These are phyloP conservation scores for Sphyrna mokarran DNA, from an alignment of 2,113 vertebrate species.

Conservation along the genomic window DNA sequence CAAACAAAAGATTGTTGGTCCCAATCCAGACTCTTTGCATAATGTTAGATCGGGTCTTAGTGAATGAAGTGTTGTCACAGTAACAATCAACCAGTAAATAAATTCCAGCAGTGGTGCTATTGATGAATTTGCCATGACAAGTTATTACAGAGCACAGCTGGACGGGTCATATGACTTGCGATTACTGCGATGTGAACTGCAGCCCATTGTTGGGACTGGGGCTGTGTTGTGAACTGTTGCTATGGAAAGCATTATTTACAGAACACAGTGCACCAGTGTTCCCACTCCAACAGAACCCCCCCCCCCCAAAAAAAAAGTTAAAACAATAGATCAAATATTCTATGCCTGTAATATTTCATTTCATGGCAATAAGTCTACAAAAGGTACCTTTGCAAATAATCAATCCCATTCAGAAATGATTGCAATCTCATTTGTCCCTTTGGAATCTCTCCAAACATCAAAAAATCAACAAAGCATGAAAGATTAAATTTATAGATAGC, in stretches of 20 bases:
- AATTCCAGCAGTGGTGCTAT: background rate
- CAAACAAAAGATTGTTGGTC: background rate
- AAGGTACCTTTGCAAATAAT: background rate
- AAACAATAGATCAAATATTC: slow-evolving; percentile 20
- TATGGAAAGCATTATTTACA: slow-evolving; percentile 16
- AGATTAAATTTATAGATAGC: background rate
- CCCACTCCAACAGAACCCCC: slow-evolving; percentile 22
- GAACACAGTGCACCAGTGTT: slow-evolving; percentile 27
- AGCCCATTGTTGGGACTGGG: background rate
- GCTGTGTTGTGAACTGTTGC: slow-evolving; percentile 25
- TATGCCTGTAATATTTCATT: background rate
- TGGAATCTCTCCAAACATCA: background rate
- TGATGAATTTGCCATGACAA: slow-evolving; percentile 29
- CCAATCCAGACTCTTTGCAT: background rate
- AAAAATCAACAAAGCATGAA: background rate
- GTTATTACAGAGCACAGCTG: slow-evolving; percentile 33
- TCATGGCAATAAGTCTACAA: background rate
- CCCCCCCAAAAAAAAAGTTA: background rate
- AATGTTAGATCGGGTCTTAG: background rate
- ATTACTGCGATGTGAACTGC: slow-evolving; percentile 13
- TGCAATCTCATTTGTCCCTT: background rate
- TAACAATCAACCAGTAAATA: background rate
- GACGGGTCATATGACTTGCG: background rate
- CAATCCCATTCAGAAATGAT: background rate
- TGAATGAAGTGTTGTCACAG: slow-evolving; percentile 27